Conservation (phyloP, 1,140 invertebrate genomes). For the Cyclina sinensis region DNA sequence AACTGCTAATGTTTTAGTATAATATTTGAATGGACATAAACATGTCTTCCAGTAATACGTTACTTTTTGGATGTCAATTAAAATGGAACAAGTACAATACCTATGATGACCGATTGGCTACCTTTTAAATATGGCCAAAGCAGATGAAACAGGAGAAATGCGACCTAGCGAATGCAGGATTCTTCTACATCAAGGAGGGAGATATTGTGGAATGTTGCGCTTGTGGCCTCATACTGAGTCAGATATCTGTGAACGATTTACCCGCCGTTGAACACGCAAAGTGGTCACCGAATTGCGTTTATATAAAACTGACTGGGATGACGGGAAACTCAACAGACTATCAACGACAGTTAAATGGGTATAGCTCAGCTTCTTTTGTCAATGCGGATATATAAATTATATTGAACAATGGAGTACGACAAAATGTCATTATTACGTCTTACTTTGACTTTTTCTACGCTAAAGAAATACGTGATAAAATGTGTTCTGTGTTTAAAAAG, state of each 20-base stretch:
- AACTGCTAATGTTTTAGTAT: no score
- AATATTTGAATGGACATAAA: not conserved
- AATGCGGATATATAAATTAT: not conserved
- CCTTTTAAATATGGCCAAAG: conserved; percentile 14
- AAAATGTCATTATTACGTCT: conserved; percentile 42
- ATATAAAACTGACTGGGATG: conserved; percentile 31
- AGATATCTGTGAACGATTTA: not conserved
- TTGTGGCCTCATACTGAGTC: conserved; percentile 3
- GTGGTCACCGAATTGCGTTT: conserved; percentile 4
- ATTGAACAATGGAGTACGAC: not conserved
- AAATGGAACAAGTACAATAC: conserved; percentile 17
- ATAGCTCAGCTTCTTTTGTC: not conserved
- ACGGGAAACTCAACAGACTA: not conserved
- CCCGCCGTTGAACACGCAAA: conserved; percentile 20
- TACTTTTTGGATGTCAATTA: conserved; percentile 28
- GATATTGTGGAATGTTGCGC: conserved; percentile 38
- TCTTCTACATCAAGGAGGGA: conserved; percentile 39
- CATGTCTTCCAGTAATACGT: conserved; percentile 10
- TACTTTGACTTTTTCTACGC: conserved; percentile 62
- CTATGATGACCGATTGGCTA: conserved; percentile 17
- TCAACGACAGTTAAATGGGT: not conserved
- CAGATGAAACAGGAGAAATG: conserved; percentile 47
- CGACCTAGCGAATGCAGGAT: conserved; percentile 9
- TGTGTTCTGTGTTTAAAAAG: conserved; percentile 44
- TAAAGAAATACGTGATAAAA: conserved; percentile 44